phyloP scores from a whole-genome alignment of 2,113 vertebrate genomes.

The Apodemus sylvaticus region DNA sequence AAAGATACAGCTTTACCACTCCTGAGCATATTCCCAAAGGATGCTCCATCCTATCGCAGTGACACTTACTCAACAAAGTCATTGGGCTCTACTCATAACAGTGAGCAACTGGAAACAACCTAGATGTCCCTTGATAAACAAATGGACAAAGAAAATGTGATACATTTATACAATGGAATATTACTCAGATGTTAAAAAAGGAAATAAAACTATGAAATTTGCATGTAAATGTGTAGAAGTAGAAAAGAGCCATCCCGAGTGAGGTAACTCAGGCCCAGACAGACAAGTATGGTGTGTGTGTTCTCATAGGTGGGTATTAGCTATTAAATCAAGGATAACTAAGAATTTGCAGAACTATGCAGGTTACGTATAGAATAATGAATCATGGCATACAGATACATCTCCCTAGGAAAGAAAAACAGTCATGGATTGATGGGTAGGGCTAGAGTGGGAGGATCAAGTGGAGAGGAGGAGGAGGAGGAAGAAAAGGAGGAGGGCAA shows the following conservation, averaged over 20 bases:
- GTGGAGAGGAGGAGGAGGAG: too few relatives aligned
- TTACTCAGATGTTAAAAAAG: background rate
- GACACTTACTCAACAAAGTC: background rate
- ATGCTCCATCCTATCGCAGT: background rate
- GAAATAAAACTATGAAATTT: background rate
- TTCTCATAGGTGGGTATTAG: background rate
- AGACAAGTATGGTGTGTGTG: background rate
- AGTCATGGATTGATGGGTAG: background rate
- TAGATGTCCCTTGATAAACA: background rate
- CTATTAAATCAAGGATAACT: background rate
- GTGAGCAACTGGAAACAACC: background rate
- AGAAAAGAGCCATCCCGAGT: background rate
- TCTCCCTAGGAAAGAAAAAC: background rate
- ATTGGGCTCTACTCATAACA: background rate
- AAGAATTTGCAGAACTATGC: background rate
- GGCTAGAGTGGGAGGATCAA: background rate
- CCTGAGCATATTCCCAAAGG: background rate
- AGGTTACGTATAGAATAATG: background rate
- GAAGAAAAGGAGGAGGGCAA: background rate
- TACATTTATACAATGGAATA: background rate
- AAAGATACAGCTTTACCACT: background rate
- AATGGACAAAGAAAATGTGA: background rate
- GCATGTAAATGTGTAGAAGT: background rate
- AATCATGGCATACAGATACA: background rate
- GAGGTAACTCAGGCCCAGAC: background rate